Evolutionary conservation across 2,797 vertebrate species (phyloP), one percentile per base, ranked within the genome.

Genomic region (Pantherophis vulpinus): DNA sequence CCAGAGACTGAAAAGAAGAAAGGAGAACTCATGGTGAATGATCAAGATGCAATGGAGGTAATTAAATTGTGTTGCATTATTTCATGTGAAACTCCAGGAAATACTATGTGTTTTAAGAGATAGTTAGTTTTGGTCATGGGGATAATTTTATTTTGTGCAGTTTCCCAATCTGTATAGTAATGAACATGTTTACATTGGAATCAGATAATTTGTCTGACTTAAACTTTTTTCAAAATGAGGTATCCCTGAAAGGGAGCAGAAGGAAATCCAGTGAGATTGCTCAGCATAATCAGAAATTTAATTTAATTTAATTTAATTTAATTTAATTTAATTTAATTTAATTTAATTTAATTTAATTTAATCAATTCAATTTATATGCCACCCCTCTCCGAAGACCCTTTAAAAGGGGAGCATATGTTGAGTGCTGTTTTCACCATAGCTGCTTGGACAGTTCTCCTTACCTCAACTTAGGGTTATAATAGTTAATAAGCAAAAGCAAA

Each of bases 21-120:
- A 97, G 99, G 99, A 9, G 99, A 99, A 86, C 98, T 99, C 92
- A 99, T 99, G 99, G 99, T 99, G 95, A 99, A 99, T 55, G 99
- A 99, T 97, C 99, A 99, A 97, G 99, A 99, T 95, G 99, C 99
- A 37, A 99, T 99, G 99, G 99, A 99, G 98, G 99, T 99, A 96
- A 97, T 91, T 91, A 60, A 59, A 83, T 83, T 90, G 2, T 0
- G 12, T 60, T 83, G 25, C 11, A 86, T 3, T 66, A 2, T 94
- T 87, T 90, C 42, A 87, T 70, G 25, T 63, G 54, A 92, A 56
- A 20, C 20, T 54, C 13, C 23, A 59, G 14, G 20, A 20, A n/a
- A 9, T 5, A 20, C 47, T 47, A 42, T 83, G 37, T 11, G 2
- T 54, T 5, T 51, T 74, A 27, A 61, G 47, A 83, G n/a, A 32